phyloP scores from a whole-genome alignment of 35 echinoderm and acorn worm species.

The Strongylocentrotus purpuratus region DNA sequence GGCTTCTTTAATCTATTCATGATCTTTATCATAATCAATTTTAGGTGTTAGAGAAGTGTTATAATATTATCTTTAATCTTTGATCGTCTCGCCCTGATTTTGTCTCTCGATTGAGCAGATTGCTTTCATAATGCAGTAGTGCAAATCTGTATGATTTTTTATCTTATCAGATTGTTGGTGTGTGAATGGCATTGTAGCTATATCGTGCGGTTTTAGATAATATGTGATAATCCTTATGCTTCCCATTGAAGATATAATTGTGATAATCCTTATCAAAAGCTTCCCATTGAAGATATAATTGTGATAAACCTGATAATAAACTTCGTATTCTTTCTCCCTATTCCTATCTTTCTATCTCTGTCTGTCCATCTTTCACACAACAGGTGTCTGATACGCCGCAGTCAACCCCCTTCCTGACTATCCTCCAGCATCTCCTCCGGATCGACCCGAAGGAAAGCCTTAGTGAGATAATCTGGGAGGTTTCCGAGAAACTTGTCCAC shows the following conservation, averaged over 20 bases:
- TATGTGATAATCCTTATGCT: too few relatives aligned
- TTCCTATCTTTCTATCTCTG: too few relatives aligned
- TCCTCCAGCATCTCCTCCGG: slow-evolving; percentile 92
- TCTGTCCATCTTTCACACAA: neutral
- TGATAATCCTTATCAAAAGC: neutral
- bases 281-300: too few relatives aligned
- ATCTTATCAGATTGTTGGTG: neutral
- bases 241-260: neutral
- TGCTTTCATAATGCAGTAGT: neutral
- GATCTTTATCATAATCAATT: neutral
- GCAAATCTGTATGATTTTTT: slow-evolving; percentile 1
- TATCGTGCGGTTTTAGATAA: neutral
- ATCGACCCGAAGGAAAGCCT: slow-evolving; percentile 80
- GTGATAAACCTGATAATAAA: neutral
- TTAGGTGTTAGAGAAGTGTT: neutral
- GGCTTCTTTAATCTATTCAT: neutral
- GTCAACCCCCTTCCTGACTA: slow-evolving; percentile 78
- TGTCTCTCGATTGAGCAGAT: neutral
- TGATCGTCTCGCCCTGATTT: neutral
- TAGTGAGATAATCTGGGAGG: slow-evolving; percentile 88
- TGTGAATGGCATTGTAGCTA: neutral
- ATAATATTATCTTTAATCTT: neutral
- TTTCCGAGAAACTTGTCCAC: slow-evolving; percentile 90
- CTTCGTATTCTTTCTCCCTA: neutral
- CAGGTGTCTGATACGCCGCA: slow-evolving; percentile 92